Base-by-base conservation (phyloP, 1,140 invertebrate genomes). In the Atta colombica region DNA sequence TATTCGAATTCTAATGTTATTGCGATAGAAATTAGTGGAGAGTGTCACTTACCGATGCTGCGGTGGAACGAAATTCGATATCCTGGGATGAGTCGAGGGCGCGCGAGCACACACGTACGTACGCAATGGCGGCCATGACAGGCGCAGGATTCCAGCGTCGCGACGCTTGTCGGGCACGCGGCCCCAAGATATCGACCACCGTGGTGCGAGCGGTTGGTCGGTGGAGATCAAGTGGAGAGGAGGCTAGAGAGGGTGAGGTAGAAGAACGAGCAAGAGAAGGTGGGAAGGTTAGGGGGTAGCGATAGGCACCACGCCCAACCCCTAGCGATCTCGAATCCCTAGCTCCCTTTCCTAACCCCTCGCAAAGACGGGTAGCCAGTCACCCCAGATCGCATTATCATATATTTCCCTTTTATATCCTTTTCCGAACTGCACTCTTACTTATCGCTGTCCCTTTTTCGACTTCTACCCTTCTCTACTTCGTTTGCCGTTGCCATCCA, bases 231-330 rank as follows among this genome's bases (percentile, higher is more conserved):
- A 71, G 53, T 39, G 65, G 35, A 21, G 69, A 58, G 18, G 53
- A 16, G 71, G 71, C 12, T 39, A 71, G 66, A 51, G 71, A 61
- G 53, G 35, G 85, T 84, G 60, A 25, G 87, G 90, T 89, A 89
- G 85, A 69, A 82, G 86, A 89, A 86, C 89, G 77, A 72, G 80
- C 60, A 88, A 86, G 81, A 88, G 81, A 89, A 81, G 86, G 69
- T 75, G 85, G 80, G 75, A 86, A 65, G 87, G 80, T 60, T 71
- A 61, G n/a, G 63, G 85, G 72, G 66, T 69, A 80, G 89, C 74
- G 87, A 80, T 90, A 86, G 82, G 91, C 92, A 95, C 95, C 95
- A 95, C 95, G 95, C 95, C 95, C 95, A 95, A 95, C 94, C 94
- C 94, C 91, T 90, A 74, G 86, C 89, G 91, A 93, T 93, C 87